These are phyloP conservation scores for Spea hammondii DNA, from an alignment of 2,797 vertebrate species.

Conservation along the genomic window DNA sequence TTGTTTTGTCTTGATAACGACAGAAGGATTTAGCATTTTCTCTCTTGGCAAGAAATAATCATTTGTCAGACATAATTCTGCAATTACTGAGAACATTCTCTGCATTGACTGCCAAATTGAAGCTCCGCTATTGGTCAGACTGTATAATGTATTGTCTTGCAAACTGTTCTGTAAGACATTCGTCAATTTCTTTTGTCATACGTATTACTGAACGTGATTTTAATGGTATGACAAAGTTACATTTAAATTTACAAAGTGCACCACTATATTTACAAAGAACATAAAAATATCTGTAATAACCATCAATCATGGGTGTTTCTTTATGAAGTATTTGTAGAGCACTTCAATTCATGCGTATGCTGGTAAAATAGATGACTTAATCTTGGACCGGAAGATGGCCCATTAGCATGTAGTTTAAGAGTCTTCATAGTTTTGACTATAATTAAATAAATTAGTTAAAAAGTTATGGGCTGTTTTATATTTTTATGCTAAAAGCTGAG, in stretches of 20 bases:
- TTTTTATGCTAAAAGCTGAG: no score
- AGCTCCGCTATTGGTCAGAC: background rate
- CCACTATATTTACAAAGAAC: background rate
- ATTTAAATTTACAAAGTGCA: background rate
- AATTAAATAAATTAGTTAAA: no score
- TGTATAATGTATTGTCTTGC: background rate
- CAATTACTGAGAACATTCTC: background rate
- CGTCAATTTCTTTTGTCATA: background rate
- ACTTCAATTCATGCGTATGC: no score
- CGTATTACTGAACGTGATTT: background rate
- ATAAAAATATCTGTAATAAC: background rate
- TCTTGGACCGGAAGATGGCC: no score
- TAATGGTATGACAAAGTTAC: background rate
- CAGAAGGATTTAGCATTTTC: conserved; percentile 13
- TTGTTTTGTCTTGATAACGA: background rate
- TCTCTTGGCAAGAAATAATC: background rate
- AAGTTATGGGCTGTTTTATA: no score
- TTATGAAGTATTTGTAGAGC: no score
- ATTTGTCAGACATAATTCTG: background rate
- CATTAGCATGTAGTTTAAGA: no score
- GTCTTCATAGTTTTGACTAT: no score
- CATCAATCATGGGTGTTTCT: background rate
- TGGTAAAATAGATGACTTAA: no score
- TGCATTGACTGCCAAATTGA: background rate
- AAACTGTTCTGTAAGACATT: background rate